phyloP scores from a whole-genome alignment of 2,797 vertebrate genomes.

The Chelidonichthys spinosus region DNA sequence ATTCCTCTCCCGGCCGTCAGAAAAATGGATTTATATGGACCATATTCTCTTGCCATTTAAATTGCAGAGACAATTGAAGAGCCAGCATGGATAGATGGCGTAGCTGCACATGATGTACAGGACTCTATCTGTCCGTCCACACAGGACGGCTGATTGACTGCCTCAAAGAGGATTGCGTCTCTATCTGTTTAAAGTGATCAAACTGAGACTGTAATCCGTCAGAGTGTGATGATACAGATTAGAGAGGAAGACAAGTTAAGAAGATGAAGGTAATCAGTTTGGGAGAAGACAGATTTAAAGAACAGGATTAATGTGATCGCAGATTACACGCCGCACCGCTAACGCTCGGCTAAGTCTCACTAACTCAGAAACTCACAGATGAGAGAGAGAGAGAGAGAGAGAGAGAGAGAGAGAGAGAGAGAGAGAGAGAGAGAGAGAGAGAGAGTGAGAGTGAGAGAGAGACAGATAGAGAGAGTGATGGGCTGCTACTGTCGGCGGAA shows the following conservation, averaged over 20 bases:
- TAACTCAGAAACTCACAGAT: constrained; percentile 46
- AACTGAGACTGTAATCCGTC: constrained; percentile 58
- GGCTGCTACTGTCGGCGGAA: constrained; percentile 55
- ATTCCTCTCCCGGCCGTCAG: constrained; percentile 52
- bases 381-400: constrained; percentile 11
- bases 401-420: constrained; percentile 9
- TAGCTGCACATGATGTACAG: constrained; percentile 28
- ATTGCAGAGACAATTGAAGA: constrained; percentile 62
- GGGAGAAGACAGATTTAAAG: constrained; percentile 67
- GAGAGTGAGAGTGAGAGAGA: constrained; percentile 8
- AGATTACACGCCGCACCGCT: constrained; percentile 60
- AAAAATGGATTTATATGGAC: constrained; percentile 70
- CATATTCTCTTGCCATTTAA: constrained; percentile 73
- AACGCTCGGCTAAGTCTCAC: constrained; percentile 42
- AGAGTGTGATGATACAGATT: constrained; percentile 64
- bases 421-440: constrained; percentile 13
- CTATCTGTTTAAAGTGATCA: constrained; percentile 61
- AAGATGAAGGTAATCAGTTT: constrained; percentile 75
- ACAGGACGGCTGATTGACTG: constrained; percentile 52
- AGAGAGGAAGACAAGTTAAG: constrained; percentile 66
- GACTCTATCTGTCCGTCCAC: constrained; percentile 38
- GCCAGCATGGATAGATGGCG: constrained; percentile 47
- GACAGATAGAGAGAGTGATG: constrained; percentile 18
- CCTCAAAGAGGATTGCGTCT: constrained; percentile 54
- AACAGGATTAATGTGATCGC: constrained; percentile 69